A percentile compares a stretch with the other conserved stretches of the same genome.
Evolutionary conservation across 2,113 vertebrate genomes (phyloP).

Genomic region (Pithys albifrons): DNA sequence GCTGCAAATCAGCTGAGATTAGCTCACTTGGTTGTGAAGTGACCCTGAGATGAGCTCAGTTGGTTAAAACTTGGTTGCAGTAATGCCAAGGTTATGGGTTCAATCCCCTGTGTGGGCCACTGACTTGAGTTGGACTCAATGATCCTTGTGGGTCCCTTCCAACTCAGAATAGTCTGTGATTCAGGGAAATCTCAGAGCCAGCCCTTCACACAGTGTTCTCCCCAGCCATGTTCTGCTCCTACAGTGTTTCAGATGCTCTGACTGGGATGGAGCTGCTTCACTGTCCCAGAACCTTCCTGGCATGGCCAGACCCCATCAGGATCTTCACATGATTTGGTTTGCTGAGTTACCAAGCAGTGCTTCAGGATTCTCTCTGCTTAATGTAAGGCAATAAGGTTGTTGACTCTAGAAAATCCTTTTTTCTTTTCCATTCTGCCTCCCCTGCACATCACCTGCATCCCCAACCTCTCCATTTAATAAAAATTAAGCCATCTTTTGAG

Average conservation of each 20-base stretch:
- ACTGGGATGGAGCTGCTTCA: background rate
- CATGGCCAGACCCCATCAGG: background rate
- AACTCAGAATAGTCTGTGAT: no score
- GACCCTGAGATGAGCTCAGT: no score
- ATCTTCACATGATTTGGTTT: background rate
- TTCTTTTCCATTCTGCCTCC: background rate
- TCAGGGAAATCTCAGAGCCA: background rate
- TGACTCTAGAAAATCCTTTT: background rate
- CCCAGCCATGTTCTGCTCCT: no score
- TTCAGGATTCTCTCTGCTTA: background rate
- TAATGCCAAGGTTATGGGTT: no score
- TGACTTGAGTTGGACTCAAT: no score
- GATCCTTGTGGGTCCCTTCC: no score
- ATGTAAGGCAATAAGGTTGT: background rate
- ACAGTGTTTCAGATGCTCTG: background rate
- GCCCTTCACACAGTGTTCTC: background rate
- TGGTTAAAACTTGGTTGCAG: no score
- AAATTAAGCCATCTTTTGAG: conserved; percentile 4
- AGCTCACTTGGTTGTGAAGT: no score
- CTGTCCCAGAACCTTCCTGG: background rate
- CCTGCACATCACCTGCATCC: background rate
- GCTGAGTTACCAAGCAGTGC: background rate
- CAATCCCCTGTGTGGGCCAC: no score
- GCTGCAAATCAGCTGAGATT: background rate
- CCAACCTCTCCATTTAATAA: background rate